Evolutionary conservation across 2,888 invertebrate species (phyloP), one percentile per base, ranked within the genome.

Genomic region (Leucozona laternaria): DNA sequence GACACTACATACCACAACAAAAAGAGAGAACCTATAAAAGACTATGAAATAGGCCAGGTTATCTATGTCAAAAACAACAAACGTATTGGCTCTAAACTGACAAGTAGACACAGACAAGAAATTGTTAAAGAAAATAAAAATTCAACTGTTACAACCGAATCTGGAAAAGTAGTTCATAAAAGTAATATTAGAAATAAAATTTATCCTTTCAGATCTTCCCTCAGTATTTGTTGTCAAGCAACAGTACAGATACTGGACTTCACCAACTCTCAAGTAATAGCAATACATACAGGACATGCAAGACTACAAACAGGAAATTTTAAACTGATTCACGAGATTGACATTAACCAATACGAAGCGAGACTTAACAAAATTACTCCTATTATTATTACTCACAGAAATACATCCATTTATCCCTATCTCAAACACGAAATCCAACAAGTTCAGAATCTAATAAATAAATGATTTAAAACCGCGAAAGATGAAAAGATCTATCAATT

Each of bases 51-150:
- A 31, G 70, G 73, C n/a, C 48, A 68, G 34, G 17, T 50, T 17
- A 68, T 72, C 17, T 73, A 58, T 28, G 68, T 81, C 15, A 60
- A 40, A 43, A 43, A 58, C 6, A 81, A 75, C 28, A 71, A 71
- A 55, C 43, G 62, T 7, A 17, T 79, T 58, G 79, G 79, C 4
- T 70, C 70, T 15, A 83, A 79, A 66, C 17, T 79, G 11, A 48
- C 62, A 34, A 31, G 40, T 20, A 64, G 60, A 13, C 77, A 68
- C 11, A 64, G 22, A 53, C 45, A 68, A 43, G 78, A 82, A 66
- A 55, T 66, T 17, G 77, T 77, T 3, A 75, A 71, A 34, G 66
- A 72, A n/a, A n/a, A n/a, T n/a, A n/a, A n/a, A n/a, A n/a, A n/a
- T n/a, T n/a, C n/a, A n/a, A n/a, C n/a, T n/a, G n/a, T n/a, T n/a